Base-by-base conservation (phyloP, 2,888 invertebrate species). In the Dryococelus australis region DNA sequence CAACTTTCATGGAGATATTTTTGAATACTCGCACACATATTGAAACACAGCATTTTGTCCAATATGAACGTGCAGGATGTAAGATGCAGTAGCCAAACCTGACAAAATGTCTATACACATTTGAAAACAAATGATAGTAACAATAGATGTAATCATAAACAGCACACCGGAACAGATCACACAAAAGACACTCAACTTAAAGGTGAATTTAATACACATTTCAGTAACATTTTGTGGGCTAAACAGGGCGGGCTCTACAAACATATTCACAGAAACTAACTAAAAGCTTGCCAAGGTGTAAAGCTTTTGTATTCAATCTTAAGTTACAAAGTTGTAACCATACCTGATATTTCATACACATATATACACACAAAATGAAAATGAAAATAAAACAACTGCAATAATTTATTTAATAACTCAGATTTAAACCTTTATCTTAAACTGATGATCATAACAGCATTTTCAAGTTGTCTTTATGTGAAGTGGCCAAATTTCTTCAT, bases 401-500 rank as follows among this genome's bases (percentile, higher is more conserved):
- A 65, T 65, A n/a, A n/a, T 65, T 65, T 16, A 16, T 65, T 65
- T 65, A 16, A 51, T 65, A 24, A 9, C 16, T 8, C 65, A 20
- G n/a, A 65, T 8, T 65, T 8, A 65, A 65, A 65, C 65, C 20
- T 10, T n/a, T n/a, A 65, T n/a, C 65, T 20, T 51, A 12, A 51
- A 65, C 24, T 65, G n/a, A n/a, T 65, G 8, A 83, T 83, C 8
- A 24, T 83, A 16, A 26, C 8, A 8, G 16, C 24, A 83, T 20
- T 83, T 83, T 24, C 20, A 83, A 83, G 16, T 83, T 83, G 10
- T 83, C 9, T 35, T 16, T 83, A 3, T 65, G 65, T 65, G 65
- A 24, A 1, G 65, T 65, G 26, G 83, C 26, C 12, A 83, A 53
- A 43, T 26, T 51, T 27, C 47, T 47, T 88, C 85, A 88, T 89